These are phyloP conservation scores for Hoplias malabaricus DNA, from an alignment of 2,113 vertebrate species.

Conservation along the genomic window DNA sequence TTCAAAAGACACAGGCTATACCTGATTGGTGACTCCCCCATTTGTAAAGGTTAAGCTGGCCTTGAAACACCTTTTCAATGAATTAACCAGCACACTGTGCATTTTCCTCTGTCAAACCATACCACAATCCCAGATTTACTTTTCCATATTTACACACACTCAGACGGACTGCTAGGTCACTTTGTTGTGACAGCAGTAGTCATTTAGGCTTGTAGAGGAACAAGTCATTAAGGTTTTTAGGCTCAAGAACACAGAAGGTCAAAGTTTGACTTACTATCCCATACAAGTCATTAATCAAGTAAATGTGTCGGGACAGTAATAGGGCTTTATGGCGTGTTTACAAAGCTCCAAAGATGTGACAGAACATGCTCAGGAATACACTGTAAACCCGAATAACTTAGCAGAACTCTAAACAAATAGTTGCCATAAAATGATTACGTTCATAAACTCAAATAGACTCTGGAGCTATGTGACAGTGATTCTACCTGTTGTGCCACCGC, in stretches of 20 bases:
- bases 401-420: too few species aligned
- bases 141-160: neutral
- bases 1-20: too few species aligned
- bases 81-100: neutral
- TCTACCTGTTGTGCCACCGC: too few species aligned
- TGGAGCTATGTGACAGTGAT: too few species aligned
- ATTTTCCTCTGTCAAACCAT: neutral
- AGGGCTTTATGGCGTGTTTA: conserved; percentile 1
- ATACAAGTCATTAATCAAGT: neutral
- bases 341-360: neutral
- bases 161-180: neutral
- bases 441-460: too few species aligned
- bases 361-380: conserved; percentile 9
- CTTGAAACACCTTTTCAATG: neutral
- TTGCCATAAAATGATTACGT: too few species aligned
- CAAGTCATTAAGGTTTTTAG: neutral
- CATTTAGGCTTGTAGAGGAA: neutral
- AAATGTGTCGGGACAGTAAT: neutral
- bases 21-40: too few species aligned
- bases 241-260: neutral
- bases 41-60: neutral
- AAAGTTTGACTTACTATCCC: neutral
- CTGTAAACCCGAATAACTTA: too few species aligned
- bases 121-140: neutral
- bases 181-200: neutral